Evolutionary conservation across 2,888 invertebrate species (phyloP).

Genomic region (Lepidochitona cinerea): DNA sequence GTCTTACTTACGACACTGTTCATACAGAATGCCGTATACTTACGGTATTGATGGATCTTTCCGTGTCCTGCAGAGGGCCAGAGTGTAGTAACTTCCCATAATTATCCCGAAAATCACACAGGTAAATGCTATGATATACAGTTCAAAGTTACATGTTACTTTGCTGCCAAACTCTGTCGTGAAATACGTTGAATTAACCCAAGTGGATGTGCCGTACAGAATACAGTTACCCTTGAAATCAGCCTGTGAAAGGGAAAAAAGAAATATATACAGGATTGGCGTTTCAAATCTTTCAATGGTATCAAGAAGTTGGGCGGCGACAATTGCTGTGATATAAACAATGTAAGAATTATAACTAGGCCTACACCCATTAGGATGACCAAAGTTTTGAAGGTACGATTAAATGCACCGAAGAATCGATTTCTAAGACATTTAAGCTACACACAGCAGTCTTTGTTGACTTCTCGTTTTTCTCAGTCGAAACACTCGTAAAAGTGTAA

Average conservation of each 20-base stretch:
- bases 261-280: no score
- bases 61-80: slow-evolving; percentile 36
- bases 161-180: slow-evolving; percentile 20
- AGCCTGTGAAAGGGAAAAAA: slow-evolving; percentile 36
- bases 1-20: neutral
- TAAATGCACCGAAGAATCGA: no score
- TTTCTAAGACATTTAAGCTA: no score
- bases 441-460: no score
- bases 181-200: slow-evolving; percentile 32
- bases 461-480: no score
- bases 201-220: slow-evolving; percentile 39
- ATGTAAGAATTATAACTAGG: neutral
- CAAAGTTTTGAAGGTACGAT: no score
- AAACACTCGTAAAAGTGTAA: no score
- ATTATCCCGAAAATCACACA: slow-evolving; percentile 47
- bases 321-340: neutral
- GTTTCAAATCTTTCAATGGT: no score
- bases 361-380: no score
- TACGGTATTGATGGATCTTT: slow-evolving; percentile 50
- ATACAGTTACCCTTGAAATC: slow-evolving; percentile 48
- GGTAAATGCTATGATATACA: slow-evolving; percentile 49
- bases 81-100: slow-evolving; percentile 42
- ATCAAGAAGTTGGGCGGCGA: no score
- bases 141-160: slow-evolving; percentile 45
- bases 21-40: slow-evolving; percentile 7